Base-by-base conservation (phyloP, 1,140 invertebrate species). In the Medauroidea extradentata region DNA sequence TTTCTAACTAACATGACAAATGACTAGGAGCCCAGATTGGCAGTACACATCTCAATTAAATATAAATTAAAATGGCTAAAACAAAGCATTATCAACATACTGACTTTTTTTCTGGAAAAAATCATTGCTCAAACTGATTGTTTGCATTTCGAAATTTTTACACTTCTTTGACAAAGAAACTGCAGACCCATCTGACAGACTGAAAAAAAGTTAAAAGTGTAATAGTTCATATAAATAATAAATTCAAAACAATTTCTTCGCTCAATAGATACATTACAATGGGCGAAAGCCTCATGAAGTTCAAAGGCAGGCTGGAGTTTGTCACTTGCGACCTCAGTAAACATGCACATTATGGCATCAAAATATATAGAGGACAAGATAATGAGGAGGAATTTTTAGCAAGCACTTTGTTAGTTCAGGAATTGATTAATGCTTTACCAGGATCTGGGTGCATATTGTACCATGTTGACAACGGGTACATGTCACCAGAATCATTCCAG, bases 291-390 rank as follows among this genome's bases (percentile, higher is more conserved):
- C 23, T 3, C 3, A 50, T 50, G 48, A 50, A 50, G 3, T 50
- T 50, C 19, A 50, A 21, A 21, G 29, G 29, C 29, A 34, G 29
- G 29, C 11, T 50, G 19, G 23, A 3, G 19, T 50, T 18, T 25
- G 48, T 50, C 1, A 23, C 23, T 13, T 50, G 13, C 48, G 19
- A n/a, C 7, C 23, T 18, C 14, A 18, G 2, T 23, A 51, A 61
- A 42, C n/a, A 29, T n/a, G 39, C 41, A 29, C 43, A 39, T 18
- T 60, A 41, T 56, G 59, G 59, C 23, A 19, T 60, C 9, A 60
- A 60, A 56, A 46, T 60, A 24, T 60, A 60, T 56, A 52, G 55
- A 13, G 57, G 44, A 2, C 7, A 59, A 18, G 61, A 54, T 27
- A 39, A 49, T 44, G 18, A 23, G 5, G 34, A 50, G 13, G 7